Base-by-base conservation (phyloP, 1,140 invertebrate species). In the Drosophila sturtevanti region DNA sequence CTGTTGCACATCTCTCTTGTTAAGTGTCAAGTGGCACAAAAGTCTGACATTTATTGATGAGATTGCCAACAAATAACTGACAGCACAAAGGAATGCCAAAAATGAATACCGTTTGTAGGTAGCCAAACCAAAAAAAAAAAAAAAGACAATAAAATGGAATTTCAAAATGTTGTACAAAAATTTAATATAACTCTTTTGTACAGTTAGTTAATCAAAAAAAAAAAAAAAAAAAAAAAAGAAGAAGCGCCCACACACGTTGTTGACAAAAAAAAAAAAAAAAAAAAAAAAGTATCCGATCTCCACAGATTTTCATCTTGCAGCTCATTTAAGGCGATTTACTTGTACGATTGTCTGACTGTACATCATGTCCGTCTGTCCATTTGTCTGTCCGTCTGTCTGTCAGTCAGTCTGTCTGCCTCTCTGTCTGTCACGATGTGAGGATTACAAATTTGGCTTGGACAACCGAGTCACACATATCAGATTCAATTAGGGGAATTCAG, bases 251-350 rank as follows among this genome's bases (percentile, higher is more conserved):
- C 72, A 75, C 72, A 75, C 72, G 72, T 68, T 16, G 71, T n/a
- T n/a, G n/a, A n/a, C n/a, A n/a, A n/a, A n/a, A n/a, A n/a, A n/a
- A 65, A 55, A 58, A 44, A 54, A 37, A 18, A 65, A 58, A 27
- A 56, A 54, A 22, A 31, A 6, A n/a, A 27, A 41, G 60, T 44
- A 54, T 31, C 35, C 34, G 37, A 63, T 64, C 63, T 18, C 16
- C 21, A 73, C 61, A 70, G 58, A 77, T 31, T 31, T 31, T 31
- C 27, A 31, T 63, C 63, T 81, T 31, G 41, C 63, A 69, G 52
- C 63, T 74, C 60, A 67, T 81, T 82, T 84, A 82, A 82, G 80
- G 80, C 80, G 79, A 84, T 82, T 82, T 82, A 76, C 55, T 48
- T 48, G 41, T 48, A 48, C 16, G 41, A 21, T 11, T 48, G 16